Percentiles rank a stretch among this genome's conserved stretches.
These are phyloP conservation scores for Hafferia zeledoni DNA, from an alignment of 2,797 vertebrate genomes.

Conservation along the genomic window DNA sequence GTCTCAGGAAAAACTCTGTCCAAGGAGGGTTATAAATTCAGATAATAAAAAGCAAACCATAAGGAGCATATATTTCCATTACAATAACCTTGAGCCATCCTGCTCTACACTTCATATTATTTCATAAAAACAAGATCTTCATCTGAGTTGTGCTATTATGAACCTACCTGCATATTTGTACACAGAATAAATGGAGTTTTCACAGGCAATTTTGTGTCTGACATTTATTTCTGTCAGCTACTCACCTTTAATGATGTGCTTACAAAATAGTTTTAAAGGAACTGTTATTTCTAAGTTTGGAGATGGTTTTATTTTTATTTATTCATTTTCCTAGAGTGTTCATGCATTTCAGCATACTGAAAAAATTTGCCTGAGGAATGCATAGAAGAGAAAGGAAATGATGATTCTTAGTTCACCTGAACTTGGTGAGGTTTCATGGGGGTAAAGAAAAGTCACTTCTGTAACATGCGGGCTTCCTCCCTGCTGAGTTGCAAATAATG, in stretches of 20 bases:
- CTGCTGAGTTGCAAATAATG: background rate
- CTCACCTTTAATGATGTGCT: background rate
- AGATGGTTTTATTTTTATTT: background rate
- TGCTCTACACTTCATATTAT: background rate
- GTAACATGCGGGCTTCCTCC: slow-evolving; percentile 3
- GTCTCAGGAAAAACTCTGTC: background rate
- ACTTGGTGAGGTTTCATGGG: background rate
- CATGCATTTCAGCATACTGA: background rate
- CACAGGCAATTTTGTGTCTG: background rate
- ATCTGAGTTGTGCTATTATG: background rate
- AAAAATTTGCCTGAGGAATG: background rate
- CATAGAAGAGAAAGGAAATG: background rate
- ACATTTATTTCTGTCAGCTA: background rate
- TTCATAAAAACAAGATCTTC: background rate
- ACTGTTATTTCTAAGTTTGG: background rate
- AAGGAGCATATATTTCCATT: background rate
- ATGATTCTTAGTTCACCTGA: background rate
- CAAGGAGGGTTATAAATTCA: background rate
- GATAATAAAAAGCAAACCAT: background rate
- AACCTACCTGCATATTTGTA: background rate
- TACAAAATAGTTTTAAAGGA: background rate
- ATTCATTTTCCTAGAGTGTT: background rate
- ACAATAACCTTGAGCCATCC: background rate
- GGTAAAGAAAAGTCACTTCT: slow-evolving; percentile 7
- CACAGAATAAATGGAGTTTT: background rate